A percentile compares a stretch with the other conserved stretches of the same genome.
Evolutionary conservation across 2,113 vertebrate species (phyloP).

Genomic region (Rhinoptilus africanus): DNA sequence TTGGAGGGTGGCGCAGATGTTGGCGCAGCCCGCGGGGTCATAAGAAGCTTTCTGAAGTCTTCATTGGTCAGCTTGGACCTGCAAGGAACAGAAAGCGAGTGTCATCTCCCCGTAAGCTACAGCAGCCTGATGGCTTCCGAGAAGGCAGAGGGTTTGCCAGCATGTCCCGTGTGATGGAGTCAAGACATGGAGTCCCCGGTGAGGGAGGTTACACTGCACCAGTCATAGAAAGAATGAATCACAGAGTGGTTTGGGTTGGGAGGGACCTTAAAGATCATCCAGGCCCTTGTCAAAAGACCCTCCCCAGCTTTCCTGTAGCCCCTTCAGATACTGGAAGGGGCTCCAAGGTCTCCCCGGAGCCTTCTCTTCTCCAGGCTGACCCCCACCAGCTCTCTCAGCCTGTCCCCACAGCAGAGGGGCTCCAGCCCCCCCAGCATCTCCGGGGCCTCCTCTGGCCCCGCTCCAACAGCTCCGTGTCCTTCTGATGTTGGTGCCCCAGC

Average conservation of each 20-base stretch:
- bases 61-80: constrained; percentile 98
- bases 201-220: not conserved
- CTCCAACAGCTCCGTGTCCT: not conserved
- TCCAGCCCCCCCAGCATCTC: not conserved
- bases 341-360: not conserved
- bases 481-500: too few relatives aligned
- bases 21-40: constrained; percentile 91
- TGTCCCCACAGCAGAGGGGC: not conserved
- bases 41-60: constrained; percentile 96
- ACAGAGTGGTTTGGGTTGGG: not conserved
- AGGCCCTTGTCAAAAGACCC: not conserved
- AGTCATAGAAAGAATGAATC: not conserved
- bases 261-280: not conserved
- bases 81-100: not conserved
- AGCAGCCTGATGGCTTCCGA: rapidly evolving
- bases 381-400: not conserved
- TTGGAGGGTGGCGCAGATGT: constrained; percentile 94
- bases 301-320: not conserved
- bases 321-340: not conserved
- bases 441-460: not conserved
- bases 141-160: not conserved
- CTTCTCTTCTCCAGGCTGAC: not conserved
- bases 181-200: rapidly evolving
- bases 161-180: rapidly evolving
- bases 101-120: rapidly evolving